Percentiles rank a stretch among this genome's conserved stretches.
phyloP scores from a whole-genome alignment of 2,888 invertebrate species.

The Muschampia plurimacula region DNA sequence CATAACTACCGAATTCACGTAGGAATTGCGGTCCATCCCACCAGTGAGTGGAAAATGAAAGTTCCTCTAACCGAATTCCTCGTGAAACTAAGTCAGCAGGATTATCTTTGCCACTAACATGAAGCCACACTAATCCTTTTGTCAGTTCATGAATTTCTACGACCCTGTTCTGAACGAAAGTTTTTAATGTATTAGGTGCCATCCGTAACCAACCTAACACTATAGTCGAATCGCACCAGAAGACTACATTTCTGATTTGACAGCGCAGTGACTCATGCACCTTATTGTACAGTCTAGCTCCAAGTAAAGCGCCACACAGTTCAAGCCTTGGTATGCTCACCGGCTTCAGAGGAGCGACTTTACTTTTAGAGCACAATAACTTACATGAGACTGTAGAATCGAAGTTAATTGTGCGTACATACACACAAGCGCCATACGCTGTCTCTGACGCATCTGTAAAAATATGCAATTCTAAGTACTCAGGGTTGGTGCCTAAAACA shows the following conservation, averaged over 20 bases:
- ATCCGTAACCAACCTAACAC: constrained; percentile 18
- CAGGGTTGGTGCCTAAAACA: constrained; percentile 19
- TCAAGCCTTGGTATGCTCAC: constrained; percentile 40
- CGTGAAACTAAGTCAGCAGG: constrained; percentile 34
- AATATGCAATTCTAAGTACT: constrained; percentile 42
- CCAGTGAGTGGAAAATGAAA: neutral
- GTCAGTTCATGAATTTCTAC: constrained; percentile 18
- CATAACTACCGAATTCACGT: neutral
- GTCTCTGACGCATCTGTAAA: constrained; percentile 44
- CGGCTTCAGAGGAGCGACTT: constrained; percentile 42
- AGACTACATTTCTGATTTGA: neutral
- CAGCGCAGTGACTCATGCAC: constrained; percentile 29
- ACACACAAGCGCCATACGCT: constrained; percentile 45
- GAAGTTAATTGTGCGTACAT: constrained; percentile 39
- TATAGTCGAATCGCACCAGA: constrained; percentile 13
- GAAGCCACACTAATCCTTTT: constrained; percentile 36
- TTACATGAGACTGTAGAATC: constrained; percentile 18
- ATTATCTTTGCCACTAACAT: constrained; percentile 27
- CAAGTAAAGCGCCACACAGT: constrained; percentile 45
- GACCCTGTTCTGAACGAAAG: constrained; percentile 14
- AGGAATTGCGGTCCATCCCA: constrained; percentile 3
- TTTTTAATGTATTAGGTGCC: constrained; percentile 12
- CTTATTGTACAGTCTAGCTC: constrained; percentile 40
- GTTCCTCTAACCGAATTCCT: constrained; percentile 15
- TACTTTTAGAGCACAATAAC: constrained; percentile 45